phyloP scores from a whole-genome alignment of 2,888 invertebrate genomes.

The Steinernema carpocapsae region DNA sequence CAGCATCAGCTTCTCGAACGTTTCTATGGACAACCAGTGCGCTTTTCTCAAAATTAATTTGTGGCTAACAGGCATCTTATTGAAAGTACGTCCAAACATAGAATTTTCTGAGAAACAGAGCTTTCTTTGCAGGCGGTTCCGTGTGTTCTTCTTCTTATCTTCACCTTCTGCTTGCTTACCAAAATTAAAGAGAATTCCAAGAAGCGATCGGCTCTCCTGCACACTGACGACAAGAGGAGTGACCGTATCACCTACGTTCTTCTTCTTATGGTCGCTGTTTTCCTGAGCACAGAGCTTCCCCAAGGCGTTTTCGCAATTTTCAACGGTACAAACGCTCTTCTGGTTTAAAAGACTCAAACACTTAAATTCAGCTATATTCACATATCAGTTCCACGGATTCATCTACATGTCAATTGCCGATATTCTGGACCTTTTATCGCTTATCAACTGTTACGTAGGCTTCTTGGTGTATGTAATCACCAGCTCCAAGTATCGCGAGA shows the following conservation, averaged over 20 bases:
- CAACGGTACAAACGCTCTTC: constrained; percentile 43
- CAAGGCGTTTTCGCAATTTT: constrained; percentile 61
- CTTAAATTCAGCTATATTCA: constrained; percentile 50
- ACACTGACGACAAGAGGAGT: constrained; percentile 49
- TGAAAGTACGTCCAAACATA: neutral
- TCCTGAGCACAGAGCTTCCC: constrained; percentile 80
- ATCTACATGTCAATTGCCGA: constrained; percentile 58
- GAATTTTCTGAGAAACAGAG: too few species aligned
- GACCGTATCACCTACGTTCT: constrained; percentile 78
- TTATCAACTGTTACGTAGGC: constrained; percentile 60
- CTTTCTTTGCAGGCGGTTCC: constrained; percentile 48
- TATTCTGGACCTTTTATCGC: constrained; percentile 53
- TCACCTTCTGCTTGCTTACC: constrained; percentile 51
- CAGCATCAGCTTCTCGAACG: constrained; percentile 52
- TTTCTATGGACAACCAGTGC: constrained; percentile 52
- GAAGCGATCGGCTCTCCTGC: constrained; percentile 48
- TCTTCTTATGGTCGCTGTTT: constrained; percentile 80
- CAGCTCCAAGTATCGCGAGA: constrained; percentile 50
- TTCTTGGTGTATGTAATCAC: constrained; percentile 58
- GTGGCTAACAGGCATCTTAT: constrained; percentile 56
- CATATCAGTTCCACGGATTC: constrained; percentile 55
- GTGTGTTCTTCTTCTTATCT: constrained; percentile 50
- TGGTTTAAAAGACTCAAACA: neutral
- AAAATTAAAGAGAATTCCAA: constrained; percentile 48
- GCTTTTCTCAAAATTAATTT: constrained; percentile 55